A percentile compares a stretch with the other conserved stretches of the same genome.
phyloP scores from a whole-genome alignment of 2,888 invertebrate genomes.

The Ophioninae sp. region DNA sequence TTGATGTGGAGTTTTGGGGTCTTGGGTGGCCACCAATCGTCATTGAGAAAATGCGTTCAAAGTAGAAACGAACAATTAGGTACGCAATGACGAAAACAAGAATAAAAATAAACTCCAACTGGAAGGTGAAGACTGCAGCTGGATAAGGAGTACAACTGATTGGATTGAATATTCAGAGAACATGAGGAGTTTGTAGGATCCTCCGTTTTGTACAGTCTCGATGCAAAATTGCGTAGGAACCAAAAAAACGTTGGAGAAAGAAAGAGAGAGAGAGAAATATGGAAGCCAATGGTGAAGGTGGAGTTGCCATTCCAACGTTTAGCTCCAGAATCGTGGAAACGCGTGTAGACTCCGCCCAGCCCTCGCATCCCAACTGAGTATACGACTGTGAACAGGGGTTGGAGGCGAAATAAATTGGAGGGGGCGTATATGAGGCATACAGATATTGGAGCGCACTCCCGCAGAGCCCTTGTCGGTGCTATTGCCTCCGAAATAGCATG shows the following conservation, averaged over 20 bases:
- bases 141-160: too few species aligned
- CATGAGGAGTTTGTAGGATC: too few species aligned
- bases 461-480: slow-evolving; percentile 50
- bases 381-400: background rate
- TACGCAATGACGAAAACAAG: too few species aligned
- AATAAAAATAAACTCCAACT: too few species aligned
- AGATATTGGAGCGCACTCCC: slow-evolving; percentile 18
- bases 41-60: too few species aligned
- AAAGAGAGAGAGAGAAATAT: slow-evolving; percentile 5
- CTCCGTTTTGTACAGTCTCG: too few species aligned
- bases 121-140: too few species aligned
- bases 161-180: too few species aligned
- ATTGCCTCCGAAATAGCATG: slow-evolving; percentile 72
- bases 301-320: slow-evolving; percentile 36
- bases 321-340: background rate
- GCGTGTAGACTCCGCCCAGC: background rate
- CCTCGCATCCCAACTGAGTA: background rate
- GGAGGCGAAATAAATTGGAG: slow-evolving; percentile 12
- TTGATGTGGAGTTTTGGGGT: too few species aligned
- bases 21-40: too few species aligned
- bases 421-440: background rate
- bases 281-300: slow-evolving; percentile 23
- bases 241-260: background rate
- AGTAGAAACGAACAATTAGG: too few species aligned
- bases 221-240: too few species aligned